phyloP scores from a whole-genome alignment of 2,113 vertebrate species.

The Melanerpes aurifrons region DNA sequence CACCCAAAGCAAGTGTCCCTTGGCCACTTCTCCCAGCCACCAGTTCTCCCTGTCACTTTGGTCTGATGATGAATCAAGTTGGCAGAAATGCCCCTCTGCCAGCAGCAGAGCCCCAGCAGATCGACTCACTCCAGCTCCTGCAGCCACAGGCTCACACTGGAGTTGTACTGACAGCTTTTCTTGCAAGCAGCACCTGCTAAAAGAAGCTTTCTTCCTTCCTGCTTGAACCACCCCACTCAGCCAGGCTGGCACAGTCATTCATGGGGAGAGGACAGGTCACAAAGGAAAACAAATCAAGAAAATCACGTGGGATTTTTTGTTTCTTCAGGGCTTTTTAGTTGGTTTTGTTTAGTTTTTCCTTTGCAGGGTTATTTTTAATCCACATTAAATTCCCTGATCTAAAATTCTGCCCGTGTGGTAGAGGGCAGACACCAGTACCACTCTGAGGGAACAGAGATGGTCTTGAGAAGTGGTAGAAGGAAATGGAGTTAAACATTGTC shows the following conservation, averaged over 20 bases:
- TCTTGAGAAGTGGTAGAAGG: fast-evolving
- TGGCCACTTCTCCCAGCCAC: not conserved
- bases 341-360: not conserved
- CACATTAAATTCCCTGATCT: not conserved
- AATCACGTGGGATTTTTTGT: not conserved
- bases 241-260: not conserved
- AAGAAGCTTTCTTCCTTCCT: not conserved
- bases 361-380: not conserved
- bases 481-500: not conserved
- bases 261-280: not conserved
- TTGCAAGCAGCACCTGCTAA: not conserved
- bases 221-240: fast-evolving
- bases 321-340: not conserved
- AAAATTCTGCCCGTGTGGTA: fast-evolving
- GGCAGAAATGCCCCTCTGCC: not conserved
- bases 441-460: not conserved
- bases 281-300: not conserved
- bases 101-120: not conserved
- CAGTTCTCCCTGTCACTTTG: not conserved
- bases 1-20: not conserved
- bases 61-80: not conserved
- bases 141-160: not conserved
- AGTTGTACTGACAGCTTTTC: not conserved
- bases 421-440: not conserved
- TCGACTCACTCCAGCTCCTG: not conserved